Percentiles rank a stretch among this genome's conserved stretches.
These are phyloP conservation scores for Epinephelus malabaricus DNA, from an alignment of 2,797 vertebrate genomes.

Conservation along the genomic window DNA sequence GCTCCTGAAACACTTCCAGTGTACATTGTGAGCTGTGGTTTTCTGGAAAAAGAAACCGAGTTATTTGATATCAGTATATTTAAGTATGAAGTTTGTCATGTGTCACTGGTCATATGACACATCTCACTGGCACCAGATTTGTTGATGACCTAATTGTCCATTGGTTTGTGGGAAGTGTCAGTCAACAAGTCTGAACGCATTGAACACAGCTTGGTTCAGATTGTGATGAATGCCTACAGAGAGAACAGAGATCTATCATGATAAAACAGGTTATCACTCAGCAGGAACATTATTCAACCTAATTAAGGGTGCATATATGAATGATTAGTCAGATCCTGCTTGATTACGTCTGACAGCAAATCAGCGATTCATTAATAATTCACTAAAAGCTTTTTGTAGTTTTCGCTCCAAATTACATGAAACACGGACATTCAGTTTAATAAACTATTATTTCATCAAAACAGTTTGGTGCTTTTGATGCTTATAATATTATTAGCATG, in stretches of 20 bases:
- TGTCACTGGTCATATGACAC: slow-evolving; percentile 11
- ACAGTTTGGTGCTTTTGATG: background rate
- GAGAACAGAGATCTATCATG: slow-evolving; percentile 34
- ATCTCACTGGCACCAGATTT: slow-evolving; percentile 28
- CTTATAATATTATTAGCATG: background rate
- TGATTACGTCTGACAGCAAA: slow-evolving; percentile 41
- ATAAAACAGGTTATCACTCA: slow-evolving; percentile 55
- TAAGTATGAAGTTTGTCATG: background rate
- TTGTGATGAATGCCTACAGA: slow-evolving; percentile 29
- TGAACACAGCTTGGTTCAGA: slow-evolving; percentile 47
- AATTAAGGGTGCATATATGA: slow-evolving; percentile 56
- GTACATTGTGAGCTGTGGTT: background rate
- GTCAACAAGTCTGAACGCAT: slow-evolving; percentile 16
- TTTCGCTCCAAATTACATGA: slow-evolving; percentile 9
- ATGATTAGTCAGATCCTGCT: slow-evolving; percentile 26
- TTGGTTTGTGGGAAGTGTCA: slow-evolving; percentile 23
- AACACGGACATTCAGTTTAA: slow-evolving; percentile 3
- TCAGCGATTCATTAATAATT: slow-evolving; percentile 42
- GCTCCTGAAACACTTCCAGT: background rate
- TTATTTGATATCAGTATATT: background rate
- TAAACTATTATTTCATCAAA: slow-evolving; percentile 5
- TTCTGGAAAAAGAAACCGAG: no score
- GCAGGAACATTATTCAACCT: slow-evolving; percentile 39
- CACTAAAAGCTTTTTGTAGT: slow-evolving; percentile 12
- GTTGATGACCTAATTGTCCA: slow-evolving; percentile 8